Evolutionary conservation across 2,888 invertebrate genomes (phyloP).

Genomic region (Sturmia bella): DNA sequence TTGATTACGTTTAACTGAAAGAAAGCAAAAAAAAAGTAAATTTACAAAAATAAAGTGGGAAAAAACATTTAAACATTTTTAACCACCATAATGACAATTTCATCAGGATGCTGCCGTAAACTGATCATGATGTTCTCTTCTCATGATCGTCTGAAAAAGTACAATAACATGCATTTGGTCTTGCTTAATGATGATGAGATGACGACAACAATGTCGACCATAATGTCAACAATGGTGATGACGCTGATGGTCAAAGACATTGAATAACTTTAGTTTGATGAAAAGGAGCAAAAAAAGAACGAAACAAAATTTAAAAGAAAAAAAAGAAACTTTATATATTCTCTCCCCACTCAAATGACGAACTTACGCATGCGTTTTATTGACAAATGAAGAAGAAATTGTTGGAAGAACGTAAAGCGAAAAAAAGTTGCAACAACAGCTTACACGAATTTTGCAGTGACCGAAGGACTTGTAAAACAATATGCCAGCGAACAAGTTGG

Average conservation of each 20-base stretch:
- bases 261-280: slow-evolving; percentile 64
- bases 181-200: slow-evolving; percentile 57
- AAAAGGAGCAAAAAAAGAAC: neutral
- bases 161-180: slow-evolving; percentile 48
- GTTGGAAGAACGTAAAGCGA: slow-evolving; percentile 32
- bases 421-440: neutral
- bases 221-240: slow-evolving; percentile 57
- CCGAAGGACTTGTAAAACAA: neutral
- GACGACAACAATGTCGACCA: slow-evolving; percentile 54
- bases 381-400: slow-evolving; percentile 70
- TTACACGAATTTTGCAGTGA: neutral
- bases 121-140: slow-evolving; percentile 15
- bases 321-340: neutral
- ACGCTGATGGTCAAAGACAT: slow-evolving; percentile 64
- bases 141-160: slow-evolving; percentile 6
- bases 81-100: slow-evolving; percentile 15
- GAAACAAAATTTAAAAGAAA: slow-evolving; percentile 1
- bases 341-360: slow-evolving; percentile 42
- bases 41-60: slow-evolving; percentile 46
- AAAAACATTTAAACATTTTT: slow-evolving; percentile 45
- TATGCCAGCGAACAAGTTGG: slow-evolving; percentile 18
- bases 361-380: slow-evolving; percentile 68
- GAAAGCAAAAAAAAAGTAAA: slow-evolving; percentile 5
- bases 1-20: slow-evolving; percentile 38
- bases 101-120: neutral